phyloP scores from a whole-genome alignment of 2,888 invertebrate genomes.

The Slavum lentiscoides region DNA sequence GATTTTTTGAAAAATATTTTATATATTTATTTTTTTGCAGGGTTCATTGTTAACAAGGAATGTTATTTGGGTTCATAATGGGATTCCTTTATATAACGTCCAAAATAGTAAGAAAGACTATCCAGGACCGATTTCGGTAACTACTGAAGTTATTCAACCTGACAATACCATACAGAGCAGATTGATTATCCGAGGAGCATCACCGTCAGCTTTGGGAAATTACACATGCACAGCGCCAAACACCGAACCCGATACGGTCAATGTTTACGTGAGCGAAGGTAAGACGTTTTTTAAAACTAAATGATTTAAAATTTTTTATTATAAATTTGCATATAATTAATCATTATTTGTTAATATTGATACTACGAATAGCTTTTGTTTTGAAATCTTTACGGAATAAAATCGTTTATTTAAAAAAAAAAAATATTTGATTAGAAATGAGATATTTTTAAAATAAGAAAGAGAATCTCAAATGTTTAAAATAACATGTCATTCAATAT shows the following conservation, averaged over 20 bases:
- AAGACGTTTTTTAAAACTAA: slow-evolving; percentile 55
- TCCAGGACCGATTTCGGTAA: slow-evolving; percentile 77
- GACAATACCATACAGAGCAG: slow-evolving; percentile 84
- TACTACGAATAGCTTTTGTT: too few relatives aligned
- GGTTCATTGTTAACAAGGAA: slow-evolving; percentile 90
- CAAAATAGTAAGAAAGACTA: slow-evolving; percentile 80
- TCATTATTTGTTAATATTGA: too few relatives aligned
- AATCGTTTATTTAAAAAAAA: too few relatives aligned
- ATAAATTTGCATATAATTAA: too few relatives aligned
- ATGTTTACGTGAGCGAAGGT: slow-evolving; percentile 90
- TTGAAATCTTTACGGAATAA: too few relatives aligned
- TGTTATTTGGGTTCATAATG: slow-evolving; percentile 95
- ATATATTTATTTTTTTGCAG: slow-evolving; percentile 63
- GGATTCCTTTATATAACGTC: slow-evolving; percentile 91
- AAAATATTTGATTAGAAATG: too few relatives aligned
- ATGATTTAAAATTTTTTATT: neutral
- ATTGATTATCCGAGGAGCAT: slow-evolving; percentile 80
- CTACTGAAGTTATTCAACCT: slow-evolving; percentile 80
- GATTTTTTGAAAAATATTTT: too few relatives aligned
- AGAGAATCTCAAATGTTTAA: too few relatives aligned
- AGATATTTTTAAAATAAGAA: too few relatives aligned
- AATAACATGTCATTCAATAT: too few relatives aligned
- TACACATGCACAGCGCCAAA: slow-evolving; percentile 88
- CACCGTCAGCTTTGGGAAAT: slow-evolving; percentile 85
- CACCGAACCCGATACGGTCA: slow-evolving; percentile 85